Evolutionary conservation across 2,797 vertebrate genomes (phyloP).

Genomic region (Stomatorhinus walkeri): DNA sequence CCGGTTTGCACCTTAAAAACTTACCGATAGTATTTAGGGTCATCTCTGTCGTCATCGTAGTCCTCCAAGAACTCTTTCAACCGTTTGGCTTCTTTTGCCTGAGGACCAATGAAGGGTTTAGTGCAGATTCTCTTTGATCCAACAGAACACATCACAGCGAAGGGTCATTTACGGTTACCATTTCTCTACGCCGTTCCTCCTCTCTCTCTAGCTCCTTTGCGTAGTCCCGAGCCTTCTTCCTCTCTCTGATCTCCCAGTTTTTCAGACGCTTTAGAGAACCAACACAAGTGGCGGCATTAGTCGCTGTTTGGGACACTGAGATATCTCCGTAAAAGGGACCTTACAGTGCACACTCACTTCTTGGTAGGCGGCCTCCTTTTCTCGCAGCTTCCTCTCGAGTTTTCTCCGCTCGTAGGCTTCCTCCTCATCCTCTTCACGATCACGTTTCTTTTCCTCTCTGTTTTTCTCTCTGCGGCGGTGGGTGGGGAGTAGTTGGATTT

Average conservation of each 20-base stretch:
- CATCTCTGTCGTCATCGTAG: conserved; percentile 95
- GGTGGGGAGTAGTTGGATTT: neutral
- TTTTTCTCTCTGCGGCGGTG: conserved; percentile 67
- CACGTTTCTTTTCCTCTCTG: conserved; percentile 89
- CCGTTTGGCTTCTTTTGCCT: conserved; percentile 95
- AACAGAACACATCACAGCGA: neutral
- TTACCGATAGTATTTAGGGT: conserved; percentile 96
- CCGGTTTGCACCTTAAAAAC: neutral
- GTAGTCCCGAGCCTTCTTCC: conserved; percentile 92
- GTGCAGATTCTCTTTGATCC: neutral
- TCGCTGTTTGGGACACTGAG: neutral
- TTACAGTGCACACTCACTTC: conserved; percentile 62
- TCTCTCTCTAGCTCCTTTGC: conserved; percentile 89
- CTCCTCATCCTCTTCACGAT: conserved; percentile 90
- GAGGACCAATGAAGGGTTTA: conserved; percentile 27
- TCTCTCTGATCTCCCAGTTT: conserved; percentile 96
- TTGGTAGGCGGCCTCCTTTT: conserved; percentile 97
- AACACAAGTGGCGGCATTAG: neutral
- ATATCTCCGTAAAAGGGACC: neutral
- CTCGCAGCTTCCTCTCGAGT: conserved; percentile 87
- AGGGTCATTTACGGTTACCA: conserved; percentile 56
- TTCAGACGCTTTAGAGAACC: conserved; percentile 77
- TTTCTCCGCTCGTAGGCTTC: conserved; percentile 90
- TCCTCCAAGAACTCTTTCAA: conserved; percentile 98
- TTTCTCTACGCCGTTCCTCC: conserved; percentile 88